Evolutionary conservation across 2,888 invertebrate genomes (phyloP), one percentile per base, ranked within the genome.

Genomic region (Drosophila borborema): DNA sequence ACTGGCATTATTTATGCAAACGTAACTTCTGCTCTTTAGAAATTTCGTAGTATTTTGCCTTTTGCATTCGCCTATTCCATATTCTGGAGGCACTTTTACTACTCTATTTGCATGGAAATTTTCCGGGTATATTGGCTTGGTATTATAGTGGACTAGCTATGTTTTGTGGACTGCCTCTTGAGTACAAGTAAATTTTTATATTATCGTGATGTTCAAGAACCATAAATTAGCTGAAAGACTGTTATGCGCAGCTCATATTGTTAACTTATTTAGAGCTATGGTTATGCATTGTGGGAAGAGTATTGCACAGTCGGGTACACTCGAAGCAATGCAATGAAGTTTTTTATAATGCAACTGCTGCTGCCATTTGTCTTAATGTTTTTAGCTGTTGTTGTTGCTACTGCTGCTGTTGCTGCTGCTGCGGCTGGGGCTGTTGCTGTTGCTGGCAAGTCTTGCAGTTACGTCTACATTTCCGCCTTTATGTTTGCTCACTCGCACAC

Each of bases 1-100:
- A 85, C 79, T 87, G 77, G 58, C 73, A 80, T 87, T 86, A 81
- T 82, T 86, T 87, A 89, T 86, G 86, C 87, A 89, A 89, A 85
- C 82, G 75, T 80, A 82, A 85, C 89, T 89, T 86, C 81, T 82
- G 77, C 86, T 77, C 88, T 85, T 87, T 89, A 81, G 80, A 86
- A 86, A 86, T 85, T 18, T 41, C 18, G 49, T 87, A 89, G 89
- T 86, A 82, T 89, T 76, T 71, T 64, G 63, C 63, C 56, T 77
- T 74, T 58, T 61, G 49, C 74, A 65, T 77, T 77, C 54, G 66
- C 64, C 80, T 64, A 63, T 75, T 49, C 53, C 58, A 74, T 70
- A 48, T 67, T 65, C 61, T 66, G 8, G 54, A 40, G 59, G 64
- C 38, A 51, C 64, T 48, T 60, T 64, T 31, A 8, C 20, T 55